Evolutionary conservation across 2,797 vertebrate species (phyloP), one percentile per base, ranked within the genome.

Genomic region (Acipenser ruthenus): DNA sequence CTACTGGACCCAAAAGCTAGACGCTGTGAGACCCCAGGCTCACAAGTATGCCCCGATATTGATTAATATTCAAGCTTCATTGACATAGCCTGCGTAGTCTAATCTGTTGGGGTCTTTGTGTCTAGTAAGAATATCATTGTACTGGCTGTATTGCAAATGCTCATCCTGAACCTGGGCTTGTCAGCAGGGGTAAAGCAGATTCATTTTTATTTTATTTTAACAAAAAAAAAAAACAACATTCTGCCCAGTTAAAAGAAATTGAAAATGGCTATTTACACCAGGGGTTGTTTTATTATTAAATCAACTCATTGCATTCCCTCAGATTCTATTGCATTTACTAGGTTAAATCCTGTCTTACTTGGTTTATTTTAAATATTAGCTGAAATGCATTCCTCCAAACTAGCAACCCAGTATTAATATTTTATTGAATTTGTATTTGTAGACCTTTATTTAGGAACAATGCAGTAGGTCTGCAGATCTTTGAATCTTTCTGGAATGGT

Each of bases 401-500:
- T 84, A 71, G 75, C 79, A 79, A 77, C 71, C 63, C 72, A 75
- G 79, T 91, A 92, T 95, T 94, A 97, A 95, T 95, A 95, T 94
- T 93, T 90, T 94, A 95, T 94, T 83, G 89, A 93, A 92, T 92
- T 87, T 82, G 88, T 95, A 92, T 98, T 97, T 96, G 94, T 93
- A 88, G 90, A 90, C 90, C 93, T 93, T 94, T 95, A 93, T 95
- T 94, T 95, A 90, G 93, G 89, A 94, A 92, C 95, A 93, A 91
- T 93, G 94, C 93, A 93, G 94, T 93, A 88, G 94, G 93, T 95
- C 93, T 95, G 94, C 91, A 92, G 93, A 94, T 96, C 90, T 91
- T 92, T 87, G 89, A 93, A 95, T 96, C 93, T 94, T 96, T 98
- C 95, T 97, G 95, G 96, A 98, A 96, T 95, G 92, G 91, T 94